These are phyloP conservation scores for Pristionchus japonicus DNA, from an alignment of 2,888 invertebrate species.

Conservation along the genomic window DNA sequence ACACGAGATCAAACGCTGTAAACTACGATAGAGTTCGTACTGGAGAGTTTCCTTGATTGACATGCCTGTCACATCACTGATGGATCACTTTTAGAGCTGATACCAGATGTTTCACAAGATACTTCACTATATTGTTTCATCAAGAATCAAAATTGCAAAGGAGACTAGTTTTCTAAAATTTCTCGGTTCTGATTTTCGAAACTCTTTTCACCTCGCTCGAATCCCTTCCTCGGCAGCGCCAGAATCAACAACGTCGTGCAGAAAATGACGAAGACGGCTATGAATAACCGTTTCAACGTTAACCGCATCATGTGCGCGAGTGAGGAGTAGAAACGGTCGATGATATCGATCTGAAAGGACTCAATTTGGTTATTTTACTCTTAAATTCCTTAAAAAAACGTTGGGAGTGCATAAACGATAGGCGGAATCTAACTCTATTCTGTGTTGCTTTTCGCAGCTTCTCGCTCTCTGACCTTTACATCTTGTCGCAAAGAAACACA, in stretches of 20 bases:
- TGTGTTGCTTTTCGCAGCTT: no score
- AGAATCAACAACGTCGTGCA: slow-evolving; percentile 69
- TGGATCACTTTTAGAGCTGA: neutral
- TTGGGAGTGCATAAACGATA: no score
- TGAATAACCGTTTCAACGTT: slow-evolving; percentile 69
- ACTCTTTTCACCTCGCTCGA: slow-evolving; percentile 39
- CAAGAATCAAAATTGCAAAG: no score
- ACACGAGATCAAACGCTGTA: neutral
- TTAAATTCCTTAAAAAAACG: no score
- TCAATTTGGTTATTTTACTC: no score
- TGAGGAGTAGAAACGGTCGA: neutral
- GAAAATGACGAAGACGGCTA: slow-evolving; percentile 66
- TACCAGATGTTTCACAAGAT: no score
- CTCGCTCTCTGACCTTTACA: neutral
- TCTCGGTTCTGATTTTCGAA: neutral
- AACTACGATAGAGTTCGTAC: neutral
- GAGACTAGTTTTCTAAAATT: neutral
- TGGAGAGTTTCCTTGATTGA: neutral
- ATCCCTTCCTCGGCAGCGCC: slow-evolving; percentile 53
- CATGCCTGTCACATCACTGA: neutral
- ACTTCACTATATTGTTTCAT: no score
- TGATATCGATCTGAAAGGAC: neutral
- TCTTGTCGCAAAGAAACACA: neutral
- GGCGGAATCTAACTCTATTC: no score
- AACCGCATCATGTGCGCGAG: slow-evolving; percentile 63